Conservation (phyloP, 2,888 invertebrate species). For the Xestia xanthographa region DNA sequence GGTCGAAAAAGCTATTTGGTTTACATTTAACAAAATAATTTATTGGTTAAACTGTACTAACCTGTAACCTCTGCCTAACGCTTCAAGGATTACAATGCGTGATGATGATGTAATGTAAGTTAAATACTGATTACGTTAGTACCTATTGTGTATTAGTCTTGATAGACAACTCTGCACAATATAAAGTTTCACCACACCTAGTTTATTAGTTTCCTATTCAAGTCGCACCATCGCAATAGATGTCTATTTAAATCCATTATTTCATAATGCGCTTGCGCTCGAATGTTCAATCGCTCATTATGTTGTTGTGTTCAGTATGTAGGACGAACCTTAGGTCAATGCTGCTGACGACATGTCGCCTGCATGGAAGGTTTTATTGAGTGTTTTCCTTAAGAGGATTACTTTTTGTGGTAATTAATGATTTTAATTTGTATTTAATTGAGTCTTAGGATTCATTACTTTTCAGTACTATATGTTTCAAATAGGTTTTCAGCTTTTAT, state of each 20-base stretch:
- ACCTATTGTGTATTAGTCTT: background rate
- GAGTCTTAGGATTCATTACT: background rate
- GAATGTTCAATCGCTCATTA: conserved; percentile 49
- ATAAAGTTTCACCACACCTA: conserved; percentile 7
- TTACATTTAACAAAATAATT: too few relatives aligned
- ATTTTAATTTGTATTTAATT: background rate
- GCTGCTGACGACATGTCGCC: conserved; percentile 45
- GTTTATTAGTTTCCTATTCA: background rate
- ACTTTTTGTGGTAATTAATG: conserved; percentile 1
- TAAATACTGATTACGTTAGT: background rate
- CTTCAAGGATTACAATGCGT: too few relatives aligned
- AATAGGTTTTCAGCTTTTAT: background rate
- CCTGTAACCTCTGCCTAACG: too few relatives aligned
- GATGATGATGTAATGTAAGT: too few relatives aligned
- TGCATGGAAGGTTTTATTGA: conserved; percentile 12
- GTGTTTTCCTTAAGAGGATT: conserved; percentile 46
- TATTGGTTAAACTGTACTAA: too few relatives aligned
- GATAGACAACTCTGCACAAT: background rate
- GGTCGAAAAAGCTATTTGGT: too few relatives aligned
- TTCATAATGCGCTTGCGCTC: conserved; percentile 39
- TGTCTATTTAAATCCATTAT: conserved; percentile 30
- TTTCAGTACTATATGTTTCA: background rate
- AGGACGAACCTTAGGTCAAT: conserved; percentile 54
- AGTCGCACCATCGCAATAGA: conserved; percentile 21
- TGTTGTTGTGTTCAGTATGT: conserved; percentile 35